Evolutionary conservation across 2,888 invertebrate species (phyloP), one percentile per base, ranked within the genome.

Genomic region (Phrixothrix hirtus): DNA sequence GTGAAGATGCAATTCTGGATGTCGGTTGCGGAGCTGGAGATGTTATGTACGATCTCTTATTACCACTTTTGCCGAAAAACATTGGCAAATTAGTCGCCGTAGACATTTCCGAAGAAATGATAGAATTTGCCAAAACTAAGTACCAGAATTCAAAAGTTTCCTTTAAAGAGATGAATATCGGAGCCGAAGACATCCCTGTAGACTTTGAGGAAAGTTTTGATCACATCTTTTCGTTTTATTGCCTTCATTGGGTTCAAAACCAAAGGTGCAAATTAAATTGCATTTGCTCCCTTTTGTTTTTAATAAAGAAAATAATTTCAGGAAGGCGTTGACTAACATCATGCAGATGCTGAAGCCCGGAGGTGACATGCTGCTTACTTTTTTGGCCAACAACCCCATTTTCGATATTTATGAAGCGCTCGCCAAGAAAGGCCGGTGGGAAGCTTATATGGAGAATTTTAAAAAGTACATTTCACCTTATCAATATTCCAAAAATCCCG

Each of bases 241-340:
- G 88, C 55, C 76, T 92, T 2, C 89, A 91, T 65, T 91, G 91
- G 91, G 83, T 90, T 21, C 81, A 82, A 60, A 81, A 89, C 66
- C 85, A 87, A 71, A 80, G 82, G 87, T 87, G 77, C n/a, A 21
- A 21, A 21, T 21, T 21, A 21, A 21, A 5, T 21, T 7, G 14
- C n/a, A 16, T 29, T 10, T 29, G 10, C 12, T 6, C 9, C 2
- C 27, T 29, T 47, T 41, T 9, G 14, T 58, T 36, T 50, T 59
- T 60, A 56, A 21, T 37, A 11, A 21, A 37, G 11, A 25, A 6
- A 49, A 43, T 50, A 7, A 27, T 77, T 78, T 32, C 75, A 88
- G 83, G 62, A 75, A 73, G 62, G 86, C 85, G 0, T 77, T 87
- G 44, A 75, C 75, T 45, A 88, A 87, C 66, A 83, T 91, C 42